Evolutionary conservation across 2,113 vertebrate genomes (phyloP).

Genomic region (Mastomys natalensis): DNA sequence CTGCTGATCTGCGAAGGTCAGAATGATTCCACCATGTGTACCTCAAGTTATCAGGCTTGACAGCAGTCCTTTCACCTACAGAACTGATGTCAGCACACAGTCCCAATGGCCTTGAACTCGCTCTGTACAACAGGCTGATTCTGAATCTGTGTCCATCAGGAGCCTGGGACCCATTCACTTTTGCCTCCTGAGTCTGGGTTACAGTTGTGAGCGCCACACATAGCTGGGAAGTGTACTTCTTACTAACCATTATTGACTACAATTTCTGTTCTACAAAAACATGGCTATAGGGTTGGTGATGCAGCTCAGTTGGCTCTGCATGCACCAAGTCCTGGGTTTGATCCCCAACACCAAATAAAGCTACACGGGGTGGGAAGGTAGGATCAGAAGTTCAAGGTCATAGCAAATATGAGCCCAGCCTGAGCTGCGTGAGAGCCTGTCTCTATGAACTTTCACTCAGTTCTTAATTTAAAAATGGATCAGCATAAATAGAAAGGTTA

Average conservation of each 20-base stretch:
- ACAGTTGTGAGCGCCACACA: neutral
- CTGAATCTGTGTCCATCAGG: neutral
- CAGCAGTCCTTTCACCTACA: neutral
- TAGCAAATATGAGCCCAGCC: neutral
- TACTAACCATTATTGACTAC: conserved; percentile 26
- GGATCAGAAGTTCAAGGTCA: neutral
- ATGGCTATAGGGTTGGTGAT: neutral
- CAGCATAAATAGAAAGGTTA: neutral
- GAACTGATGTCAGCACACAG: neutral
- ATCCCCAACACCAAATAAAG: neutral
- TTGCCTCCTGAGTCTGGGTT: neutral
- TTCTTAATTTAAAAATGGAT: neutral
- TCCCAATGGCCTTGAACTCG: neutral
- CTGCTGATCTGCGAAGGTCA: neutral
- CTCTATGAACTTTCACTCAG: neutral
- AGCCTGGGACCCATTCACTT: neutral
- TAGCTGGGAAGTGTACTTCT: neutral
- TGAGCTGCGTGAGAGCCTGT: neutral
- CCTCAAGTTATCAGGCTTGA: neutral
- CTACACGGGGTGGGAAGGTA: neutral
- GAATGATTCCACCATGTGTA: neutral
- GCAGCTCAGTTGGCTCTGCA: neutral
- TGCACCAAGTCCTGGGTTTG: neutral
- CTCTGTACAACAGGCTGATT: neutral
- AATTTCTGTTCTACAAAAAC: neutral